A percentile compares a stretch with the other conserved stretches of the same genome.
phyloP scores from a whole-genome alignment of 2,113 vertebrate genomes.

The Xiphias gladius region DNA sequence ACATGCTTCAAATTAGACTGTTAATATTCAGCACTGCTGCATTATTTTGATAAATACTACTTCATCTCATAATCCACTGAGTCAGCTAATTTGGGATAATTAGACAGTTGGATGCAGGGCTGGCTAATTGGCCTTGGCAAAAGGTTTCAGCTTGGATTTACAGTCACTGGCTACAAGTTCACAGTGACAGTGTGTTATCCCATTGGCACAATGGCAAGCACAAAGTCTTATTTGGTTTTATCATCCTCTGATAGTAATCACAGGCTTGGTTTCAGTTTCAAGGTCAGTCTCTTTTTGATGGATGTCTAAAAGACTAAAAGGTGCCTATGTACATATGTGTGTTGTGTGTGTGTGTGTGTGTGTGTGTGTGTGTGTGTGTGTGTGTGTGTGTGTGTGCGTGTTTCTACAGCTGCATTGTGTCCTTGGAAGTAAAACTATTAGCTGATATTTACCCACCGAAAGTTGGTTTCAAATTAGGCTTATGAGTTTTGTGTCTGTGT shows the following conservation, averaged over 20 bases:
- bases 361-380: background rate
- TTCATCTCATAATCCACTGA: conserved; percentile 66
- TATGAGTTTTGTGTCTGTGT: background rate
- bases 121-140: conserved; percentile 62
- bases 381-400: background rate
- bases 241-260: conserved; percentile 25
- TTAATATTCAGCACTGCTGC: conserved; percentile 54
- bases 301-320: conserved; percentile 29
- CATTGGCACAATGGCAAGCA: background rate
- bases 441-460: background rate
- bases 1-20: conserved; percentile 47
- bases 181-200: conserved; percentile 34
- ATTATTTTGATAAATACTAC: conserved; percentile 68
- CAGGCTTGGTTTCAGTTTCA: conserved; percentile 22
- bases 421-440: background rate
- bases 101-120: conserved; percentile 47
- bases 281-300: conserved; percentile 28
- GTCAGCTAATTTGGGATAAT: conserved; percentile 71
- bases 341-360: background rate
- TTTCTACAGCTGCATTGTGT: background rate
- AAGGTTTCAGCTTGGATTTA: conserved; percentile 53
- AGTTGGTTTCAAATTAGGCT: background rate
- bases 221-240: conserved; percentile 31
- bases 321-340: background rate
- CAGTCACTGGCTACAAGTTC: conserved; percentile 35